Evolutionary conservation across 2,888 invertebrate species (phyloP), one percentile per base, ranked within the genome.

Genomic region (Melanchra persicariae): DNA sequence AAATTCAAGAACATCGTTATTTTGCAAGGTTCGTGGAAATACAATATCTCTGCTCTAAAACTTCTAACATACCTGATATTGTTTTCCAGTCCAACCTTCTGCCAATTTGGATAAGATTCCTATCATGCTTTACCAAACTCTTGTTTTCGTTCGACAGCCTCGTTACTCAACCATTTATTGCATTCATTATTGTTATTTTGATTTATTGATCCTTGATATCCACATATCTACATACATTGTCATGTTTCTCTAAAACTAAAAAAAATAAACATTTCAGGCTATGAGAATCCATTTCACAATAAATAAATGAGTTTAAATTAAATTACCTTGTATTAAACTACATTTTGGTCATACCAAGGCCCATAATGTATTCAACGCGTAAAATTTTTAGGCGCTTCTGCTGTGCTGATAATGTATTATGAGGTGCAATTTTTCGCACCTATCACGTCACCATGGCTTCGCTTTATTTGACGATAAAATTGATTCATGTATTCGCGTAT

Each of bases 391-490:
- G 15, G n/a, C 19, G 30, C 7, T 45, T 15, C n/a, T n/a, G 22
- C 12, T 26, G 37, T 66, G 40, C 49, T 12, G 15, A 51, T 6
- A 24, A 52, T 24, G 19, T 26, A 54, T 70, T 26, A 62, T 22
- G 40, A 67, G 43, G 77, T 60, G 66, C 49, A 54, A 66, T 47
- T 59, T 77, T 55, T 77, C 30, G 24, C 77, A 77, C 55, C 4
- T 62, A 19, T 45, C 15, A 24, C 54, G 30, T 52, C 54, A 67
- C 12, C 62, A 19, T 58, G 22, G 22, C 26, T 30, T 51, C n/a
- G 17, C n/a, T 19, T 54, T 54, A 61, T 77, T 76, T 70, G 45
- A 51, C 10, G 9, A 45, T 30, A 22, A 12, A 59, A 22, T 69
- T 43, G 10, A 68, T 51, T 54, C 1, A 30, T 24, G 12, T 12